These are phyloP conservation scores for Magallana nippona DNA, from an alignment of 2,888 invertebrate species.

Conservation along the genomic window DNA sequence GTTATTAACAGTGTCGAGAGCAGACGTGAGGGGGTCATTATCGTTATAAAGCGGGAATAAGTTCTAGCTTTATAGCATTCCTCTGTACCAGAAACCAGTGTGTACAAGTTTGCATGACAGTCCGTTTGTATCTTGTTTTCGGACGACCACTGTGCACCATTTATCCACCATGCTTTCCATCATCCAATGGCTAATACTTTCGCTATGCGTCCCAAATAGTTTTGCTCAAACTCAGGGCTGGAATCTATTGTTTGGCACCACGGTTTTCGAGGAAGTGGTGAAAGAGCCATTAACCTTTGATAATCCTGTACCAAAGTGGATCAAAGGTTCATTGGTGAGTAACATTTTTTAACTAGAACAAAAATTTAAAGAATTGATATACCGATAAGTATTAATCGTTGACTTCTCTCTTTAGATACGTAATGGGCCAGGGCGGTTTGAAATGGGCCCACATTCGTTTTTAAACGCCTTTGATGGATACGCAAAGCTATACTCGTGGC, in stretches of 20 bases:
- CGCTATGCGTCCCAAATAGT: background rate
- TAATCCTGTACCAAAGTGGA: slow-evolving; percentile 53
- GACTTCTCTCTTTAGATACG: slow-evolving; percentile 85
- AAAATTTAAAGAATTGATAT: background rate
- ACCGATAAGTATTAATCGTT: background rate
- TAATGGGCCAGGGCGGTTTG: slow-evolving; percentile 72
- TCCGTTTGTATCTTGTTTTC: no score
- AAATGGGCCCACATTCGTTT: slow-evolving; percentile 66
- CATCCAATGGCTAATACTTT: background rate
- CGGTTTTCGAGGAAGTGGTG: slow-evolving; percentile 57
- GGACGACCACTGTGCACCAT: no score
- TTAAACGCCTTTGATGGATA: slow-evolving; percentile 71
- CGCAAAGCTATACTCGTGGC: slow-evolving; percentile 69
- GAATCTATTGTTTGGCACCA: slow-evolving; percentile 52
- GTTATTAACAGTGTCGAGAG: no score
- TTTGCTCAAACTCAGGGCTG: slow-evolving; percentile 51
- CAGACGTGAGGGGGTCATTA: no score
- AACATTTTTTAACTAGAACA: background rate
- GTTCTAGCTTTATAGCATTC: no score
- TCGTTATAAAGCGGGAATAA: no score
- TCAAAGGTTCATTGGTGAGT: slow-evolving; percentile 54
- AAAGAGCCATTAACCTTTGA: slow-evolving; percentile 56
- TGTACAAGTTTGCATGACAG: no score
- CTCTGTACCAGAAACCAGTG: no score
- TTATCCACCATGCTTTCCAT: no score